Evolutionary conservation across 1,140 invertebrate species (phyloP).

Genomic region (Drosophila ficusphila): DNA sequence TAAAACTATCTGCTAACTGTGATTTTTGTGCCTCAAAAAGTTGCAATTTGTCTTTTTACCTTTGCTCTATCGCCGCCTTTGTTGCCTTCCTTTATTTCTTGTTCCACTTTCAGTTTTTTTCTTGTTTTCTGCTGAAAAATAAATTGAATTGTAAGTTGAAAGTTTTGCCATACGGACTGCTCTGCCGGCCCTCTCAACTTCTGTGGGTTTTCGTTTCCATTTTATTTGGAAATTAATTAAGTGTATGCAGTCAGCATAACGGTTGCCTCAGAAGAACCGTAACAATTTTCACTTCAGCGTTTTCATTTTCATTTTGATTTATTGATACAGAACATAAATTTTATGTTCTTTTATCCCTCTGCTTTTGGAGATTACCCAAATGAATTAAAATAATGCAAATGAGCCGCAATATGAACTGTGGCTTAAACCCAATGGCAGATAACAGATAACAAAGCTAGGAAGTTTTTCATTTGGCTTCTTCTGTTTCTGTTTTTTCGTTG

Average conservation of each 20-base stretch:
- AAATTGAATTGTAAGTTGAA: constrained; percentile 67
- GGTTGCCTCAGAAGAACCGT: constrained; percentile 23
- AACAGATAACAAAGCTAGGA: constrained; percentile 53
- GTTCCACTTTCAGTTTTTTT: constrained; percentile 25
- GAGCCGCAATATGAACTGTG: constrained; percentile 62
- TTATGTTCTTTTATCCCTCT: not conserved
- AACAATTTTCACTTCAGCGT: constrained; percentile 37
- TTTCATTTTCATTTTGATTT: constrained; percentile 54
- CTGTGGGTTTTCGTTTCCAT: constrained; percentile 4
- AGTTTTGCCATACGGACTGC: constrained; percentile 64
- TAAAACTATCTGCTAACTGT: constrained; percentile 71
- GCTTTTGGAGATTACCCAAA: constrained; percentile 20
- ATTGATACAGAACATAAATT: constrained; percentile 37
- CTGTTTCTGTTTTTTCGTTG: not conserved
- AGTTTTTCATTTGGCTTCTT: constrained; percentile 11
- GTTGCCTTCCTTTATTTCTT: constrained; percentile 15
- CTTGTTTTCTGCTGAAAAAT: constrained; percentile 34
- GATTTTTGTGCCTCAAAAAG: constrained; percentile 66
- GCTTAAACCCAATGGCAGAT: constrained; percentile 9
- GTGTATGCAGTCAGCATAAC: constrained; percentile 45
- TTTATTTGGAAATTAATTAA: constrained; percentile 68
- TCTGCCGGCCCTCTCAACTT: constrained; percentile 1
- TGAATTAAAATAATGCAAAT: constrained; percentile 78
- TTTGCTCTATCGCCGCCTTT: constrained; percentile 27
- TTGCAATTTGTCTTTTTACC: constrained; percentile 74